Base-by-base conservation (phyloP, 2,797 vertebrate genomes). In the Pseudochirops corinnae region DNA sequence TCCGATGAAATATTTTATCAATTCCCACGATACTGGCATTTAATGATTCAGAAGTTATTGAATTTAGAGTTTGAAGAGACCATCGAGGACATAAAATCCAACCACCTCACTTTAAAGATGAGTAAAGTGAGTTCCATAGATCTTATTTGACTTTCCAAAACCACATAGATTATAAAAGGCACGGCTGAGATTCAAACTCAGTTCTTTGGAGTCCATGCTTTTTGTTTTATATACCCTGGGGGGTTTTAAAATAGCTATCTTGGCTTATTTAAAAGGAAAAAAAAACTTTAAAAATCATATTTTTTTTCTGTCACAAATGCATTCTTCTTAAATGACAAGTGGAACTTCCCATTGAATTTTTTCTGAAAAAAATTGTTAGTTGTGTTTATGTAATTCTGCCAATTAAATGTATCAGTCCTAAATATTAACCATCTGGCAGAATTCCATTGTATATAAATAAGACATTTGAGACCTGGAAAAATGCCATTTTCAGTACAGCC, bases 341-440 rank as follows among this genome's bases (percentile, higher is more conserved):
- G 93, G 97, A 92, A 96, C 95, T 97, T 98, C 96, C 96, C 97
- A 94, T 93, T 93, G 96, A 97, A 94, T 96, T 97, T 96, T 98
- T 91, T 98, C 7, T 56, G 56, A 56, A 96, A 98, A 97, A 97
- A 98, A 98, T 98, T 98, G 98, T 98, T 98, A 95, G 97, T 97
- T 98, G 97, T 98, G 95, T 97, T 98, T 98, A 97, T 98, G 92
- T 98, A 98, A 98, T 98, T 96, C 97, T 98, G 98, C 98, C 98
- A 98, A 98, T 99, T 98, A 98, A 98, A 98, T 99, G 99, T 99
- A 99, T 99, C 99, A 99, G 98, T 95, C 97, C 98, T 98, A 99
- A 99, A 99, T 99, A 99, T 99, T 99, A 99, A 99, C 98, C 98
- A 99, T 98, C 99, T 99, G 98, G 99, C 98, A 98, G 97, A 97